These are phyloP conservation scores for Nestor notabilis DNA, from an alignment of 2,113 vertebrate species.

Conservation along the genomic window DNA sequence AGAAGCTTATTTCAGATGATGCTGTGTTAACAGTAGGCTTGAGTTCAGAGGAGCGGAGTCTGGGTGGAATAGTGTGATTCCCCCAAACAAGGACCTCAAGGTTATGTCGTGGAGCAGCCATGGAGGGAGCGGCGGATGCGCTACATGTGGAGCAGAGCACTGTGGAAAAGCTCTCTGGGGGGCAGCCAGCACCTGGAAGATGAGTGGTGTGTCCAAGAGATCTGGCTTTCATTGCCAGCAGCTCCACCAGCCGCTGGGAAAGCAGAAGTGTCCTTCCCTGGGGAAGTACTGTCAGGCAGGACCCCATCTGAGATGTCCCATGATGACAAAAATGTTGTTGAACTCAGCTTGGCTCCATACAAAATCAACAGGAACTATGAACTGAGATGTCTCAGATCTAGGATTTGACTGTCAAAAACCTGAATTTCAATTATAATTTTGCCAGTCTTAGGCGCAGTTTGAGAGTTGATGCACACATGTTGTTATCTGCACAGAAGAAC, in stretches of 20 bases:
- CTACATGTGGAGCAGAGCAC: background rate
- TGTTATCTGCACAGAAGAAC: background rate
- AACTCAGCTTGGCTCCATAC: background rate
- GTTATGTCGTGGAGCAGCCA: background rate
- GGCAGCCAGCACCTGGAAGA: background rate
- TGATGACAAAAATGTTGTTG: background rate
- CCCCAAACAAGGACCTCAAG: rapidly evolving
- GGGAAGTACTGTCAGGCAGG: background rate
- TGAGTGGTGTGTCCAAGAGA: background rate
- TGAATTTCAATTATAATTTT: background rate
- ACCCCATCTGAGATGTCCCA: background rate
- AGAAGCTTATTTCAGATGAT: background rate
- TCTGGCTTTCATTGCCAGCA: background rate
- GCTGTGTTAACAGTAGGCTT: background rate
- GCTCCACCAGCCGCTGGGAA: background rate
- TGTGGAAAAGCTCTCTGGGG: background rate
- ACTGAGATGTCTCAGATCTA: background rate
- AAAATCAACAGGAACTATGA: background rate
- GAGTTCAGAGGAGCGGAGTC: background rate
- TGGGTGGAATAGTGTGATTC: background rate
- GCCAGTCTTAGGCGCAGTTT: background rate
- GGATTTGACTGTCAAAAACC: background rate
- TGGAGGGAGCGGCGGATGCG: background rate
- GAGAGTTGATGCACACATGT: background rate
- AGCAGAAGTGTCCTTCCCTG: rapidly evolving